Evolutionary conservation across 2,888 invertebrate species (phyloP), one percentile per base, ranked within the genome.

Genomic region (Tricholauxania praeusta): DNA sequence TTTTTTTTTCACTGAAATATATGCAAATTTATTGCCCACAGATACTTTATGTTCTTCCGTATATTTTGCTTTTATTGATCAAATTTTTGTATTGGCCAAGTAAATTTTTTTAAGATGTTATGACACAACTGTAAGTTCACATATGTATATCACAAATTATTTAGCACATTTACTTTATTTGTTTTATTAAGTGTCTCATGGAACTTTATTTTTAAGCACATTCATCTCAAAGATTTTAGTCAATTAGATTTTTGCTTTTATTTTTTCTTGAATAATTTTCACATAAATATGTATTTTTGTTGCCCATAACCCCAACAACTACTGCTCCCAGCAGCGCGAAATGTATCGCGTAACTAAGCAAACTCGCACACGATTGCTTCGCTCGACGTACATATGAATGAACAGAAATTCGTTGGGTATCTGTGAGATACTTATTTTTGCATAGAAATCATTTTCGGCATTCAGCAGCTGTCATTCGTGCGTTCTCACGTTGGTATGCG

Each of bases 371-470:
- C 39, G 39, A 39, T 39, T 32, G 59, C 28, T 28, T 28, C 28
- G 22, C 59, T 60, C 28, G 22, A 60, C 59, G 7, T 60, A 32
- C 12, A 12, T 55, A 55, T 55, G 19, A 55, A 19, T 55, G 55
- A 19, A 55, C 22, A 55, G 1, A 39, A 17, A 17, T 68, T 55
- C 48, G 55, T 59, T 74, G 19, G 74, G 74, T 76, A 79, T 79
- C 78, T 77, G 74, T 47, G 75, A 77, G 77, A 79, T 78, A 79
- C 74, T 75, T 71, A 52, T 64, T 48, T 57, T 51, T 65, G 65
- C 52, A 68, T 72, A 17, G 72, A 77, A 74, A 74, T 75, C 73
- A 73, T 72, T 72, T 63, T 72, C 74, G 71, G 63, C 62, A 76
- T 73, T 66, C 62, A 67, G 64, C 65, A 71, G 51, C 51, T 67